Evolutionary conservation across 2,888 invertebrate species (phyloP), one percentile per base, ranked within the genome.

Genomic region (Drosophila kuntzei): DNA sequence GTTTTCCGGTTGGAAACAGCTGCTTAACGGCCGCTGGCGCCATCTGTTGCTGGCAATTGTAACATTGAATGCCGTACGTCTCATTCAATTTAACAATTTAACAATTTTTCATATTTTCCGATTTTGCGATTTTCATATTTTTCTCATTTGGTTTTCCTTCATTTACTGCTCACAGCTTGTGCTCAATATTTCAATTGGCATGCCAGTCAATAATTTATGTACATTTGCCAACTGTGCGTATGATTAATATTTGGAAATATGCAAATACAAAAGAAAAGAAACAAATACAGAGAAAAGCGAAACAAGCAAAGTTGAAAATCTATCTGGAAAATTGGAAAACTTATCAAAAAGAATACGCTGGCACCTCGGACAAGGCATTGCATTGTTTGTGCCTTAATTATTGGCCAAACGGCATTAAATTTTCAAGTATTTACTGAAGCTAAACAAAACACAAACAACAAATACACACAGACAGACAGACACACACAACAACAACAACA

Each of bases 361-460:
- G 61, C 61, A 55, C 1, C 43, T n/a, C 27, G 39, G 29, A 29
- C 27, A 41, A 50, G 39, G 46, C 54, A 46, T 16, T 6, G 41
- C 67, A 73, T 69, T 84, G 85, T 79, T 84, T 76, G 71, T 73
- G 73, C 54, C 79, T 84, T 83, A 87, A 87, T 83, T 83, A 83
- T 83, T 87, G 76, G 73, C 81, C 79, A 87, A 83, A 85, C 70
- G 83, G 83, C 83, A 83, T 83, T 83, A 81, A 83, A 85, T 87
- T 87, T 81, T 83, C 87, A 83, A 83, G 83, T 83, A 83, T 83
- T 83, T 83, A 87, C 83, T 76, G 76, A 83, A 83, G 71, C 85
- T 81, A 81, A 83, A 81, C 82, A 87, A 79, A 87, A 83, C 71
- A 81, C 74, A 87, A 72, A 71, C 67, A 80, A 68, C 65, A 72